phyloP scores from a whole-genome alignment of 2,888 invertebrate species.

The Ryuthela nishihirai region DNA sequence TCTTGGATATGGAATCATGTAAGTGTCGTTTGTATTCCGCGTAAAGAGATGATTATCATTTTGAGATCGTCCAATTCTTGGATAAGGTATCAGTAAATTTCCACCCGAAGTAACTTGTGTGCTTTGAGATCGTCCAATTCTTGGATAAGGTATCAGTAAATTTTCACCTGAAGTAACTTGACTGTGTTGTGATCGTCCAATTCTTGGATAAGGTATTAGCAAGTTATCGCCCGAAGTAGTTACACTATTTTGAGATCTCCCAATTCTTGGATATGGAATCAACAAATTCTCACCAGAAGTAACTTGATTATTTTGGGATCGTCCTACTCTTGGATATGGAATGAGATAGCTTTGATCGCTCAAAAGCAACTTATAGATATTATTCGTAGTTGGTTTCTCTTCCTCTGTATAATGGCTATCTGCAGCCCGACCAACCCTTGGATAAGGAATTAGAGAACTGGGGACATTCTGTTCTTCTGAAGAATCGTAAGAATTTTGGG shows the following conservation, averaged over 20 bases:
- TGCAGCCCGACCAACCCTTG: no score
- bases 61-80: neutral
- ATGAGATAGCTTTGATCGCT: neutral
- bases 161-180: neutral
- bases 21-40: no score
- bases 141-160: conserved; percentile 4
- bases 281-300: no score
- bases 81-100: conserved; percentile 1
- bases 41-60: no score
- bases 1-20: neutral
- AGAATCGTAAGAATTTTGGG: no score
- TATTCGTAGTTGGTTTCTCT: no score
- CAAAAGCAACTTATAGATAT: no score
- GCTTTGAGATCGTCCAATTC: conserved; percentile 8
- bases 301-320: no score
- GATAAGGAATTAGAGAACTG: no score
- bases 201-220: conserved; percentile 6
- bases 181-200: conserved; percentile 1
- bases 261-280: neutral
- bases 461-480: no score
- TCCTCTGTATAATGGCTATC: no score
- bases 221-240: neutral
- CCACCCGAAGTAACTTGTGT: neutral
- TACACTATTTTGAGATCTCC: conserved; percentile 7
- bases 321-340: conserved; percentile 8